These are phyloP conservation scores for Ifrita kowaldi DNA, from an alignment of 2,113 vertebrate species.

Conservation along the genomic window DNA sequence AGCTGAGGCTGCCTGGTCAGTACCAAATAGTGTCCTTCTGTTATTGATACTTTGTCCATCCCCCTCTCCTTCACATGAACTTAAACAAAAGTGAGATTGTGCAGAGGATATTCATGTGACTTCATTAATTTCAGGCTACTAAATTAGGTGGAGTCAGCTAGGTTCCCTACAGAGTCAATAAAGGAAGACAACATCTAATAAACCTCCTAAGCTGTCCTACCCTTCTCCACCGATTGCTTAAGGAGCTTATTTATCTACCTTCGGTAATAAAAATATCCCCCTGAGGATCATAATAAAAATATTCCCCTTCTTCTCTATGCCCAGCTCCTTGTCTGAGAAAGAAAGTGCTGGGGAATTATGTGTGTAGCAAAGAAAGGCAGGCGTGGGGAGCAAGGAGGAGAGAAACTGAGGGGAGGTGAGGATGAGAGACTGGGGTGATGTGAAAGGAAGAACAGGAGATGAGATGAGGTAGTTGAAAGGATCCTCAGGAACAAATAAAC, in stretches of 20 bases:
- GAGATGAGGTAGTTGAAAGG: neutral
- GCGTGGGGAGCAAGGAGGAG: neutral
- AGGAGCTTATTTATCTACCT: neutral
- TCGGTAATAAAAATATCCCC: neutral
- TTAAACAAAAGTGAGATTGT: neutral
- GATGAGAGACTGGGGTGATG: neutral
- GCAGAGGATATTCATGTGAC: neutral
- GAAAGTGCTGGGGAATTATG: neutral
- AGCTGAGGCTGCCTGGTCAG: neutral
- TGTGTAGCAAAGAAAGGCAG: neutral
- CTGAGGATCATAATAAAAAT: neutral
- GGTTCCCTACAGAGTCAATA: neutral
- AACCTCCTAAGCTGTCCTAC: neutral
- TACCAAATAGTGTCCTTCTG: neutral
- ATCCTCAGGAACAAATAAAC: neutral
- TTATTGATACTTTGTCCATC: neutral
- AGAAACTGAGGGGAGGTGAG: neutral
- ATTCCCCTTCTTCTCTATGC: neutral
- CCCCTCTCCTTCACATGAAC: neutral
- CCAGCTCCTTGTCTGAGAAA: neutral
- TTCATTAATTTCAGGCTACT: neutral
- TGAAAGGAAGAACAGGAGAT: neutral
- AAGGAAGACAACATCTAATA: neutral
- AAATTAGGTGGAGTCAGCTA: neutral
- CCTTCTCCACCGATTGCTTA: neutral